Conservation (phyloP, 1,140 invertebrate species). For the Hyphantria cunea region DNA sequence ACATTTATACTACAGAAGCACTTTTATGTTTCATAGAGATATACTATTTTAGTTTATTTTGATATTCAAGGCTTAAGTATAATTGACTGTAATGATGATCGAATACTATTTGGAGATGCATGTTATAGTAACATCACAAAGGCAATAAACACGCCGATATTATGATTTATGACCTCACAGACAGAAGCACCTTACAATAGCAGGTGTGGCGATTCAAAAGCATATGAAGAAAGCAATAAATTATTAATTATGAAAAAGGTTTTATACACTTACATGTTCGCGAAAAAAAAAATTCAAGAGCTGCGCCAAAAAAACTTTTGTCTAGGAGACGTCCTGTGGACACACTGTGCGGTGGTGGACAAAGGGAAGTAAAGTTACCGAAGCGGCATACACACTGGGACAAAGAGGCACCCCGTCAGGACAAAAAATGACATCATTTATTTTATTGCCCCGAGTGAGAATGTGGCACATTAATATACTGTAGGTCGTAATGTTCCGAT, state of each 20-base stretch:
- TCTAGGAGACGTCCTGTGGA: slow-evolving; percentile 67
- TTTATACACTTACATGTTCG: slow-evolving; percentile 49
- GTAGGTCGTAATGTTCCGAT: slow-evolving; percentile 70
- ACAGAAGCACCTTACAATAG: slow-evolving; percentile 72
- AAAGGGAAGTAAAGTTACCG: slow-evolving; percentile 58
- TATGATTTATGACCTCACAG: slow-evolving; percentile 63
- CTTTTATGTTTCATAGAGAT: too few relatives aligned
- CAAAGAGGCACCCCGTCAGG: slow-evolving; percentile 67
- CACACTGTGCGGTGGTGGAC: slow-evolving; percentile 45
- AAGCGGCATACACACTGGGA: slow-evolving; percentile 56
- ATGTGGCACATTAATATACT: slow-evolving; percentile 77
- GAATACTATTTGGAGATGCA: slow-evolving; percentile 1
- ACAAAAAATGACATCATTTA: slow-evolving; percentile 82
- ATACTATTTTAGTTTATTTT: too few relatives aligned
- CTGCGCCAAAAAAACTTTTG: slow-evolving; percentile 73
- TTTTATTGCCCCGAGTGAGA: slow-evolving; percentile 79
- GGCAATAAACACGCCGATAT: slow-evolving; percentile 12
- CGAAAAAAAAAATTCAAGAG: slow-evolving; percentile 43
- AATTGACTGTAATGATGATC: background rate
- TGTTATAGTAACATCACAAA: slow-evolving; percentile 3
- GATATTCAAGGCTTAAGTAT: too few relatives aligned
- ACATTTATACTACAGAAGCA: background rate
- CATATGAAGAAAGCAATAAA: slow-evolving; percentile 72
- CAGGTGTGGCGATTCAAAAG: slow-evolving; percentile 65
- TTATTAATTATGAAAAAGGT: slow-evolving; percentile 79